Percentiles rank a stretch among this genome's conserved stretches.
Conservation (phyloP, 2,797 vertebrate species). For the Pelochelys cantorii region DNA sequence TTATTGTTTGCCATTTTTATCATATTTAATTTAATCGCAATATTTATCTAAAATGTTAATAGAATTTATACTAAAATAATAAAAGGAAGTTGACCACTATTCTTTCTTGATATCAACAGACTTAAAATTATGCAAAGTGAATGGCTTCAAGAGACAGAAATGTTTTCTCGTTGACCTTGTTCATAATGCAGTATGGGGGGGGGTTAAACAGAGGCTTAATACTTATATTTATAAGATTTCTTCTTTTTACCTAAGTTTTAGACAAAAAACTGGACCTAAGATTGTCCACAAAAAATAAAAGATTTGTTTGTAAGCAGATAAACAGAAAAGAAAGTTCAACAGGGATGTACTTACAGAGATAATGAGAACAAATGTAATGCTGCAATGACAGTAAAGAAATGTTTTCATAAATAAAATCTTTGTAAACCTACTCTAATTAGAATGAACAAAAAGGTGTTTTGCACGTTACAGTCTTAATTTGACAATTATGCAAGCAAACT, state of each 20-base stretch:
- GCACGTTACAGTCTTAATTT: conserved; percentile 5
- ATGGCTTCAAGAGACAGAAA: not conserved
- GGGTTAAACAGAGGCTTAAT: not conserved
- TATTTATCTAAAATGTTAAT: not conserved
- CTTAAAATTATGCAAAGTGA: not conserved
- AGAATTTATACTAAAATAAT: not conserved
- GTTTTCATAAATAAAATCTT: not conserved
- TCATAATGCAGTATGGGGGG: not conserved
- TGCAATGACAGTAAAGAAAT: not conserved
- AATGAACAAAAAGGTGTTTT: conserved; percentile 33
- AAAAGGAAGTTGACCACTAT: not conserved
- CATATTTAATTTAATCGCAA: not conserved
- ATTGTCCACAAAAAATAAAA: not conserved
- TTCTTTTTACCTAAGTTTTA: conserved; percentile 5
- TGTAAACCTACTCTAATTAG: conserved; percentile 3
- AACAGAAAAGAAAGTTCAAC: not conserved
- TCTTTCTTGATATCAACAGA: not conserved
- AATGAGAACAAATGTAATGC: not conserved
- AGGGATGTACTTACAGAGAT: not conserved
- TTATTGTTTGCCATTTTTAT: not conserved
- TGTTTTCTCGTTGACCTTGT: not conserved
- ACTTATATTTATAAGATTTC: not conserved
- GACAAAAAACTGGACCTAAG: not conserved
- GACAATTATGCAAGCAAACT: not conserved
- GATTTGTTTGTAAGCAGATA: not conserved